phyloP scores from a whole-genome alignment of 2,888 invertebrate genomes.

The Trichogramma evanescens region DNA sequence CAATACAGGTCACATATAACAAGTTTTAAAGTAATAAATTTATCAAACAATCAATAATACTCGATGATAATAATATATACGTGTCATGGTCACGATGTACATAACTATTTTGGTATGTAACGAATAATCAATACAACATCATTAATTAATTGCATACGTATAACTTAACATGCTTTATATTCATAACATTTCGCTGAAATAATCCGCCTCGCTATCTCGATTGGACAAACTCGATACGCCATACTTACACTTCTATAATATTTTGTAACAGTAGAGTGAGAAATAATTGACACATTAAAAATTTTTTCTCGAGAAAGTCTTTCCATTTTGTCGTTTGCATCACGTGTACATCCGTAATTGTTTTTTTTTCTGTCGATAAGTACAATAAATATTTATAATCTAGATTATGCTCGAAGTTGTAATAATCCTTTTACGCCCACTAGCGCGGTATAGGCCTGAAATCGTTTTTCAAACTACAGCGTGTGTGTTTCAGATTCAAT shows the following conservation, averaged over 20 bases:
- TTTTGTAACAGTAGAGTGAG: background rate
- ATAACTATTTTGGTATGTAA: no score
- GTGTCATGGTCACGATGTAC: no score
- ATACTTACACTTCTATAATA: slow-evolving; percentile 1
- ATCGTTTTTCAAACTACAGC: slow-evolving; percentile 3
- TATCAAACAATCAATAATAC: no score
- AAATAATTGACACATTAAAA: slow-evolving; percentile 24
- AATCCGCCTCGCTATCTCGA: slow-evolving; percentile 13
- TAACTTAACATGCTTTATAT: slow-evolving; percentile 1
- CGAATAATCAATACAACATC: background rate
- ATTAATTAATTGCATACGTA: slow-evolving; percentile 7
- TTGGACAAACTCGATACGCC: slow-evolving; percentile 8
- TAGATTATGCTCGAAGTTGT: background rate
- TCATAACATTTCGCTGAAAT: background rate
- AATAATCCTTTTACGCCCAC: background rate
- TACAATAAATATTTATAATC: background rate
- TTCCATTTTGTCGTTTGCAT: background rate
- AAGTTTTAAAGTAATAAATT: no score
- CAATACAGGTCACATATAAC: no score
- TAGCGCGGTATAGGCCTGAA: slow-evolving; percentile 14
- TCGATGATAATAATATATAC: no score
- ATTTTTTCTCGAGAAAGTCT: slow-evolving; percentile 19
- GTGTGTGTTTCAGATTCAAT: no score
- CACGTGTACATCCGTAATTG: no score
- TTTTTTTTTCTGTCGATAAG: slow-evolving; percentile 8